Evolutionary conservation across 2,888 invertebrate species (phyloP), one percentile per base, ranked within the genome.

Genomic region (Dascillus cervinus): DNA sequence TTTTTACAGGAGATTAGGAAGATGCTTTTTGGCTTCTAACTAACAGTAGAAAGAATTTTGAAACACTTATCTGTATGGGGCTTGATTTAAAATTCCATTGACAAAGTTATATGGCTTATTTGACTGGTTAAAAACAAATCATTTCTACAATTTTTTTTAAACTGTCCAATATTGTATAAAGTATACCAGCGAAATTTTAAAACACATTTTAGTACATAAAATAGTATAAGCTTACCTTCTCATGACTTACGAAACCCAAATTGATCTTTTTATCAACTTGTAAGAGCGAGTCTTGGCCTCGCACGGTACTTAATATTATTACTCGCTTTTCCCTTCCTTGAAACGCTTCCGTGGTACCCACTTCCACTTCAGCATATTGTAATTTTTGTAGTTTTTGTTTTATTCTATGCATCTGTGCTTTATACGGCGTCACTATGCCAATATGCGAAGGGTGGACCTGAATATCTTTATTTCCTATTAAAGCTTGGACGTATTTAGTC

Each of bases 291-390:
- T 68, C 63, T 54, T 72, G 74, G 2, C 82, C 80, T 14, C 90
- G 70, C 5, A 86, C 91, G 0, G 87, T 87, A 0, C 85, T 80
- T 29, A 90, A 75, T 4, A 92, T 77, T 26, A 92, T 83, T 2
- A 87, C 75, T 6, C 78, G 68, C 53, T 82, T 81, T 62, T 92
- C 91, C 42, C 84, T 81, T 1, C 91, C 91, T 62, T 91, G 91
- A 61, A 88, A 91, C 19, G 80, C 75, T 61, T 92, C 91, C 1
- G 88, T 86, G 0, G 90, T 84, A 1, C 90, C 91, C 26, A 82
- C 77, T 49, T 77, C 75, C 4, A 85, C 13, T 2, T 8, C 66
- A 3, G 58, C 32, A 52, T 64, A 63, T 0, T 58, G 47, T 32
- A 55, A 37, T 0, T 50, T 37, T 1, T 45, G 41, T 9, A 79